These are phyloP conservation scores for Phylloscopus collybita DNA, from an alignment of 2,797 vertebrate species.

Conservation along the genomic window DNA sequence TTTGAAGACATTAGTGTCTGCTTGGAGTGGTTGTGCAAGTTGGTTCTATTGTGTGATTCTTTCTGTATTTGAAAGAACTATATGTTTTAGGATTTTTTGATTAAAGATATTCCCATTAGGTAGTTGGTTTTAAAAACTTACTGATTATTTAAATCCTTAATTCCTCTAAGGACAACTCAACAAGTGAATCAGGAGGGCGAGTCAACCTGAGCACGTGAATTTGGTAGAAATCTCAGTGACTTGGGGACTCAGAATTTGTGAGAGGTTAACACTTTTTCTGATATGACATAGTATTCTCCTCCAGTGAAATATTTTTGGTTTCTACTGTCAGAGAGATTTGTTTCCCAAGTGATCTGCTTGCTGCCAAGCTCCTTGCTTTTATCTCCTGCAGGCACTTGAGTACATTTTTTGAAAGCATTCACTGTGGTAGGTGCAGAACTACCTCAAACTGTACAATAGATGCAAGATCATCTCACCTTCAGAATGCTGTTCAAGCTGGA, in stretches of 20 bases:
- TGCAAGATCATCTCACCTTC: neutral
- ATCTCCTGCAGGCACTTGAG: neutral
- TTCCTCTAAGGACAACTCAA: neutral
- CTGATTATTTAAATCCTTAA: neutral
- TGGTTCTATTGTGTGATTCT: neutral
- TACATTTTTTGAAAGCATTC: neutral
- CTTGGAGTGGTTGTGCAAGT: neutral
- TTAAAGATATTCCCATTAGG: neutral
- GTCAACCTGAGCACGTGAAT: neutral
- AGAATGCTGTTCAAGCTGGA: neutral
- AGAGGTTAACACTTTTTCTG: neutral
- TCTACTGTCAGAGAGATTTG: neutral
- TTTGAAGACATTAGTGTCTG: neutral
- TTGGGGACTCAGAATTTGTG: neutral
- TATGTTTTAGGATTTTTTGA: neutral
- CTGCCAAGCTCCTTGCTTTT: neutral
- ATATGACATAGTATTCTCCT: neutral
- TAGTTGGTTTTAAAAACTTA: neutral
- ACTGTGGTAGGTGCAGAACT: neutral
- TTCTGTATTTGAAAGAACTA: neutral
- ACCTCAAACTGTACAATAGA: neutral
- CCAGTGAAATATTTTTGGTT: neutral
- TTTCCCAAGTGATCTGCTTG: neutral
- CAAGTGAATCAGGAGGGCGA: neutral
- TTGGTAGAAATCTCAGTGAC: neutral